These are phyloP conservation scores for Timandra comae DNA, from an alignment of 2,888 invertebrate species.

Conservation along the genomic window DNA sequence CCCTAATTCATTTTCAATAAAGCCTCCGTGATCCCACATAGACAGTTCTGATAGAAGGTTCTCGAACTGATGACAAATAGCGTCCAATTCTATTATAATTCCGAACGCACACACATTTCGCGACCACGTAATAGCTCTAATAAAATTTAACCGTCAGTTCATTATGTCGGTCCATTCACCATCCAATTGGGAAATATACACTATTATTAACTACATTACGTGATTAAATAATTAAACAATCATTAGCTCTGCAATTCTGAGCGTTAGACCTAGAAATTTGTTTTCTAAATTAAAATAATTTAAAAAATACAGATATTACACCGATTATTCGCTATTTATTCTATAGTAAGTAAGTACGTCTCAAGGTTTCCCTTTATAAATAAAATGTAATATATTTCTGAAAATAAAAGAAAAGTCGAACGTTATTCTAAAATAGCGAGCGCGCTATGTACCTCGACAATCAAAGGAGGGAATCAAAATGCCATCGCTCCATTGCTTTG, in stretches of 20 bases:
- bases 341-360: too few relatives aligned
- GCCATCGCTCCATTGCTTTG: constrained; percentile 52
- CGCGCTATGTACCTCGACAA: constrained; percentile 47
- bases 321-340: too few relatives aligned
- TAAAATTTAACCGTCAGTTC: constrained; percentile 43
- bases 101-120: constrained; percentile 41
- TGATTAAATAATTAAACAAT: too few relatives aligned
- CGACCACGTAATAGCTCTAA: constrained; percentile 34
- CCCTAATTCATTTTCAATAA: too few relatives aligned
- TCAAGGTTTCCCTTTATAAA: too few relatives aligned
- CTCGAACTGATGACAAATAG: constrained; percentile 37
- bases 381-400: too few relatives aligned
- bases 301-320: too few relatives aligned
- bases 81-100: constrained; percentile 59
- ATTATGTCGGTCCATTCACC: constrained; percentile 22
- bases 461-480: constrained; percentile 66
- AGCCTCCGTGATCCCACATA: constrained; percentile 28
- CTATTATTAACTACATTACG: constrained; percentile 3
- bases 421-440: constrained; percentile 46
- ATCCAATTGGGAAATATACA: constrained; percentile 13
- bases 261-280: too few relatives aligned
- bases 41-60: constrained; percentile 24
- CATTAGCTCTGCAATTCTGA: too few relatives aligned
- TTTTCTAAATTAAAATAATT: too few relatives aligned
- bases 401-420: neutral